These are phyloP conservation scores for Peromyscus attwateri DNA, from an alignment of 2,797 vertebrate species.

Conservation along the genomic window DNA sequence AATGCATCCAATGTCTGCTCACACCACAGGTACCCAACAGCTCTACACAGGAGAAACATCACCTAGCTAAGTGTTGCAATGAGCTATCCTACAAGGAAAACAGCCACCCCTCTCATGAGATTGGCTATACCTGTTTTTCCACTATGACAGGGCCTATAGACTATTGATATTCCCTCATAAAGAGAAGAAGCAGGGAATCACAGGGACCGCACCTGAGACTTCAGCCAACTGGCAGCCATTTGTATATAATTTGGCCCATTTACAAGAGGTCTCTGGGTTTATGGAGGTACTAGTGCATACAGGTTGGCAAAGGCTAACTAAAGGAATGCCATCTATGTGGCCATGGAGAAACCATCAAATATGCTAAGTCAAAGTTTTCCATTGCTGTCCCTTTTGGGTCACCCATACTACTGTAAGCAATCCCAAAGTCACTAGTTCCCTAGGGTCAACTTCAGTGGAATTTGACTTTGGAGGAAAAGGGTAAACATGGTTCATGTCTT, in stretches of 20 bases:
- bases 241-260: not conserved
- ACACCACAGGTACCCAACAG: too few relatives aligned
- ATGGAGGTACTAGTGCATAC: too few relatives aligned
- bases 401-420: not conserved
- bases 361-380: not conserved
- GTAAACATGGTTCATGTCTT: not conserved
- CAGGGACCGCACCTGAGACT: too few relatives aligned
- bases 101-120: not conserved
- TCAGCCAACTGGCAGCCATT: not conserved
- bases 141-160: not conserved
- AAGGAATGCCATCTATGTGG: not conserved
- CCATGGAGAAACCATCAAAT: not conserved
- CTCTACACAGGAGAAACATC: not conserved
- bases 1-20: not conserved
- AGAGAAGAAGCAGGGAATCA: not conserved
- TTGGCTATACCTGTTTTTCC: not conserved
- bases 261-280: not conserved
- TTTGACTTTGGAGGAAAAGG: not conserved
- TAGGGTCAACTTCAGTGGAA: not conserved
- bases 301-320: not conserved
- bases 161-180: not conserved
- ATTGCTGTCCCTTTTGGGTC: not conserved
- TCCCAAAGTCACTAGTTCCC: not conserved
- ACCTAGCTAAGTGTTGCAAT: not conserved
- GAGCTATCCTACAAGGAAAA: not conserved